Percentiles rank a stretch among this genome's conserved stretches.
phyloP scores from a whole-genome alignment of 2,888 invertebrate genomes.

The Punctoribates punctum region DNA sequence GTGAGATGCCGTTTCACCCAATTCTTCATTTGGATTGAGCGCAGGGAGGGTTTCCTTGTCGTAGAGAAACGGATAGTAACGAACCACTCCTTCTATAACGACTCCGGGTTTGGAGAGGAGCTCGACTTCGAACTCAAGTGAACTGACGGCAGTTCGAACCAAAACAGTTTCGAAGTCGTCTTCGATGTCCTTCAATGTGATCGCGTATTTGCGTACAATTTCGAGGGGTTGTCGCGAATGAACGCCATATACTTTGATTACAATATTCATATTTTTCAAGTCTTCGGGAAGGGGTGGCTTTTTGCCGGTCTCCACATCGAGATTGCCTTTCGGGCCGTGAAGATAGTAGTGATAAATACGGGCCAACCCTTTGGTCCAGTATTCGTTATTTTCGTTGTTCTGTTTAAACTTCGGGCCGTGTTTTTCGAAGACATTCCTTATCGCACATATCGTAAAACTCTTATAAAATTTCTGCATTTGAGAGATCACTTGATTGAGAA shows the following conservation, averaged over 20 bases:
- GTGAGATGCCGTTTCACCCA: background rate
- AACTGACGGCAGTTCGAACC: background rate
- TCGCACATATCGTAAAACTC: conserved; percentile 6
- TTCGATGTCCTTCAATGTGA: background rate
- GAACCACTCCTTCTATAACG: conserved; percentile 8
- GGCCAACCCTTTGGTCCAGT: conserved; percentile 23
- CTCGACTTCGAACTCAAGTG: conserved; percentile 16
- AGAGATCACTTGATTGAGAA: background rate
- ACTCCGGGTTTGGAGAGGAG: background rate
- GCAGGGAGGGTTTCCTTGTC: background rate
- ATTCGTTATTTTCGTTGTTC: background rate
- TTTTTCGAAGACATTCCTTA: background rate
- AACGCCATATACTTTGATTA: background rate
- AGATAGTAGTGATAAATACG: conserved; percentile 32
- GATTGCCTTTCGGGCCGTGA: conserved; percentile 29
- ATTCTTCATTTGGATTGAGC: background rate
- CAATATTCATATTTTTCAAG: background rate
- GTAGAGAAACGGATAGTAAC: conserved; percentile 26
- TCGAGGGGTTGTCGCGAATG: no score
- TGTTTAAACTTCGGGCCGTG: background rate
- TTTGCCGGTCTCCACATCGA: background rate
- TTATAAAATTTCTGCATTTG: background rate
- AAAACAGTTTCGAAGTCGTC: conserved; percentile 10
- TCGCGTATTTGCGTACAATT: background rate
- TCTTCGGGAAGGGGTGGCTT: background rate